Base-by-base conservation (phyloP, 1,140 invertebrate genomes). In the Colletes latitarsis region DNA sequence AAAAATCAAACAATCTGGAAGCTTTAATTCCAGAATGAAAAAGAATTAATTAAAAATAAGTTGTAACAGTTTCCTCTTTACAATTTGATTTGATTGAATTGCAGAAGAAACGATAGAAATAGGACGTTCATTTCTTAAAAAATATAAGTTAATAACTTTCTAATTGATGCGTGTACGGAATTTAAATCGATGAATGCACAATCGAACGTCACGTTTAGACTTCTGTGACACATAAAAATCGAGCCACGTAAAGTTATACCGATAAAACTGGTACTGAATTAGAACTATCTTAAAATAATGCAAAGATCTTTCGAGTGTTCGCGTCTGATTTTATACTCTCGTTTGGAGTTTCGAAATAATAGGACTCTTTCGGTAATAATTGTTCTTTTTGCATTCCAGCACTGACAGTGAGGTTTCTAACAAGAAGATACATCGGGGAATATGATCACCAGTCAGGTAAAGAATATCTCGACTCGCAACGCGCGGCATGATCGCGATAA, bases 381-480 rank as follows among this genome's bases (percentile, higher is more conserved):
- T 77, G 53, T 84, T 86, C 71, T 83, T 82, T 78, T 88, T 88
- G 91, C 84, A 89, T 96, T 95, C 75, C 95, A 98, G 97, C 97
- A 55, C 88, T 98, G 88, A 97, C 97, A 52, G 98, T 98, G 63
- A 95, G 98, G 83, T 98, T 98, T 90, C 93, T 98, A 62, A 98
- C 98, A 0, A 97, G 96, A 88, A 93, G 97, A 82, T 98, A 98
- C 92, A 98, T 98, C 79, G 97, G 98, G 63, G 98, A 98, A 93
- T 98, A 98, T 92, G 97, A 98, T 92, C 97, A 98, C 92, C 97
- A 98, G 93, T 95, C 96, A 94, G 97, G 97, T 97, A 94, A 94
- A 90, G 52, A 57, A 69, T 2, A 64, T 79, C 41, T 81, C 70
- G 19, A 60, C 80, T 81, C 70, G 58, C 63, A 46, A 53, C 57